Percentiles rank a stretch among this genome's conserved stretches.
These are phyloP conservation scores for Hyposmocoma kahamanoa DNA, from an alignment of 1,140 invertebrate genomes.

Conservation along the genomic window DNA sequence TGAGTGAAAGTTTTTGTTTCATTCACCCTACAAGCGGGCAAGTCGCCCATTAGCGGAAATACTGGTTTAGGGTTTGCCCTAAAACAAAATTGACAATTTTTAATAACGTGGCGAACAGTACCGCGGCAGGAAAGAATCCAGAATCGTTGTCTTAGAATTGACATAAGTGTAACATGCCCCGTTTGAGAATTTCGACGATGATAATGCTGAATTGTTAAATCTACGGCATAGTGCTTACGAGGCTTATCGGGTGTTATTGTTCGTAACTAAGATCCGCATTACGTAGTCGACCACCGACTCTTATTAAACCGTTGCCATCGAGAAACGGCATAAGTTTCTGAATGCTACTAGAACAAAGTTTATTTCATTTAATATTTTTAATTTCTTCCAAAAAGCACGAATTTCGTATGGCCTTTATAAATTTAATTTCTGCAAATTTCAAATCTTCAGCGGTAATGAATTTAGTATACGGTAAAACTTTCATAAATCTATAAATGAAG, in stretches of 20 bases:
- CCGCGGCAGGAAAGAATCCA: slow-evolving; percentile 27
- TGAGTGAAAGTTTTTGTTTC: slow-evolving; percentile 29
- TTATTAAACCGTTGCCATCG: slow-evolving; percentile 31
- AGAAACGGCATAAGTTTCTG: slow-evolving; percentile 40
- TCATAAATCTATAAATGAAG: background rate
- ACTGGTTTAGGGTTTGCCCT: background rate
- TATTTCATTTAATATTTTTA: background rate
- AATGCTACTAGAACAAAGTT: slow-evolving; percentile 8
- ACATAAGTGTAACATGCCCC: slow-evolving; percentile 21
- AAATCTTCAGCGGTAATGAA: background rate
- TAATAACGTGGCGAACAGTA: slow-evolving; percentile 9
- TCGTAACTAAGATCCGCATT: slow-evolving; percentile 22
- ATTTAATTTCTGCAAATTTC: background rate
- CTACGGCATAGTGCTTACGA: slow-evolving; percentile 12
- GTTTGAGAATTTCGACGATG: slow-evolving; percentile 32
- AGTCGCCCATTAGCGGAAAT: slow-evolving; percentile 23
- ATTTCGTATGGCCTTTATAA: background rate
- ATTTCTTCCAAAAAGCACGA: background rate
- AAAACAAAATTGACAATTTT: slow-evolving; percentile 11
- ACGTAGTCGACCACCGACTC: slow-evolving; percentile 47
- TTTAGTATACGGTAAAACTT: background rate
- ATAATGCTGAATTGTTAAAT: slow-evolving; percentile 28
- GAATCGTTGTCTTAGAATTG: slow-evolving; percentile 26
- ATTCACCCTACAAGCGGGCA: slow-evolving; percentile 24
- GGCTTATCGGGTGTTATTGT: slow-evolving; percentile 18